Percentiles rank a stretch among this genome's conserved stretches.
Conservation (phyloP, 2,113 vertebrate genomes). For the Otis tarda region DNA sequence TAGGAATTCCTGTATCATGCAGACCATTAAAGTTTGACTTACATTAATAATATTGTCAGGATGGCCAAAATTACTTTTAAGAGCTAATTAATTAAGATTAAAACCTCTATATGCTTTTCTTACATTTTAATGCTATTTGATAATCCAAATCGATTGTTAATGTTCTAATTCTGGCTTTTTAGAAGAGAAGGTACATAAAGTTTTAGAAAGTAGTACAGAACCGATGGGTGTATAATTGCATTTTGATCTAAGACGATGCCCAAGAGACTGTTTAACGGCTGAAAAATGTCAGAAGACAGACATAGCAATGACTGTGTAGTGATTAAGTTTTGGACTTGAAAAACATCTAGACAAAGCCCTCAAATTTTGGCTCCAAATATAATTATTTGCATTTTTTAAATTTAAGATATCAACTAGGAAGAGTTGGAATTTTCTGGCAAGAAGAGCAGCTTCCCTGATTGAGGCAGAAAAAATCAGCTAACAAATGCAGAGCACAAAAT, state of each 20-base stretch:
- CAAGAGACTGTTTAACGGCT: not conserved
- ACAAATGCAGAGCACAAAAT: not conserved
- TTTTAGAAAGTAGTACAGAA: not conserved
- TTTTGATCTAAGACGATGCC: not conserved
- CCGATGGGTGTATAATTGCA: not conserved
- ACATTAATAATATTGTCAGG: not conserved
- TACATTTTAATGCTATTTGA: not conserved
- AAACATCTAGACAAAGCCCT: not conserved
- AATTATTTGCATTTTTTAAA: not conserved
- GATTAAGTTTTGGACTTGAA: not conserved
- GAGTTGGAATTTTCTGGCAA: not conserved
- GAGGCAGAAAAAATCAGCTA: not conserved
- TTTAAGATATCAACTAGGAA: not conserved
- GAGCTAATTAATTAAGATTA: conserved; percentile 1
- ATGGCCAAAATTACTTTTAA: not conserved
- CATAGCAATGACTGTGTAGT: not conserved
- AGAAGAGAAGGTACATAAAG: not conserved
- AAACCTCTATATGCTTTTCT: not conserved
- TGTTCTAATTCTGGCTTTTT: not conserved
- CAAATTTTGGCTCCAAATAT: not conserved
- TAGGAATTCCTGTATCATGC: not conserved
- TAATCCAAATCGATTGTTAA: not conserved
- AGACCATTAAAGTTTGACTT: not conserved
- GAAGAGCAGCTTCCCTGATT: not conserved
- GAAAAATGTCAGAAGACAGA: not conserved